Base-by-base conservation (phyloP, 2,113 vertebrate genomes). In the Ochotona princeps region DNA sequence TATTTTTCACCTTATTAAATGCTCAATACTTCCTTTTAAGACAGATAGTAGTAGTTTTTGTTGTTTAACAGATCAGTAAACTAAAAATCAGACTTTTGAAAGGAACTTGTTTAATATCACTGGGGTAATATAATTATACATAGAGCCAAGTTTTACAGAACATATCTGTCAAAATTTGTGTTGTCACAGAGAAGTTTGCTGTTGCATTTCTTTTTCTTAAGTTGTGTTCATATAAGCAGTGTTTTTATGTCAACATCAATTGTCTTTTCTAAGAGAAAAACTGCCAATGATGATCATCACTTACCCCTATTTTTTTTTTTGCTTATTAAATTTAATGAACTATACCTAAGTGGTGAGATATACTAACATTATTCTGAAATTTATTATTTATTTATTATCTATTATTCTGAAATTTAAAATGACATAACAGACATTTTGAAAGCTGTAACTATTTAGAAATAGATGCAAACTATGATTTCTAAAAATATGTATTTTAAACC, bases 401-500 rank as follows among this genome's bases (percentile, higher is more conserved):
- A 57, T 91, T 69, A 81, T 92, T 84, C 75, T 83, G 80, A 32
- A 87, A 79, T 90, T 94, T 83, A 65, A 89, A 96, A 94, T 67
- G 65, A 84, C 23, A 89, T 25, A 70, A 74, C 17, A 89, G 44
- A 89, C 13, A 86, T 20, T 89, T 91, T n/a, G 70, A 76, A 92
- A 86, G 30, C 12, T 70, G 90, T 1, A 86, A 8, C 13, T 49
- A 80, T 66, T 60, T 90, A 67, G 44, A 57, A 92, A 95, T 8
- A 89, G 47, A 93, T 86, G 60, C 0, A 88, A 81, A 88, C 25
- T 87, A 86, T 63, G 25, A 86, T 82, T 97, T 93, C 74, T 90
- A 96, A 96, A 94, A 93, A 91, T 32, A 83, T 23, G 60, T 83
- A 83, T 89, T 90, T 96, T 93, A 96, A 93, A 83, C 88, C 73